A percentile compares a stretch with the other conserved stretches of the same genome.
Conservation (phyloP, 2,113 vertebrate species). For the Rhodinocichla rosea region DNA sequence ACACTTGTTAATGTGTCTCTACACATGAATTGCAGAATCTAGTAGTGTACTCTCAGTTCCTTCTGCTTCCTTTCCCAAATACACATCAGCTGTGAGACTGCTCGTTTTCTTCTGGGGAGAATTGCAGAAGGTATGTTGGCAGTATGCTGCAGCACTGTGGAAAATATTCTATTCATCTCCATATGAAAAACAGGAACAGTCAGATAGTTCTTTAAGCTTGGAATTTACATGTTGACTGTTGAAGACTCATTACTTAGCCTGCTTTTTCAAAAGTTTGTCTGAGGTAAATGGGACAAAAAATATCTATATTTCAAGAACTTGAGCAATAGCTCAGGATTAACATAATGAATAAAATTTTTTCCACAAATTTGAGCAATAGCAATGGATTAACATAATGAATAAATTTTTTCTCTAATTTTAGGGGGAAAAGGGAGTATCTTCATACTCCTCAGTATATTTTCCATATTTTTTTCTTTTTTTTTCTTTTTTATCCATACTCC, state of each 20-base stretch:
- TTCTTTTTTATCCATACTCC: neutral
- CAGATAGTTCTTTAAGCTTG: neutral
- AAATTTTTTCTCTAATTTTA: neutral
- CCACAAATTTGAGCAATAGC: neutral
- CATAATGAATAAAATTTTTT: neutral
- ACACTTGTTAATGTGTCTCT: neutral
- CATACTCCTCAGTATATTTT: neutral
- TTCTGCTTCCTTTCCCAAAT: neutral
- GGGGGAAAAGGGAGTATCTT: neutral
- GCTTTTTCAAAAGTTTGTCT: neutral
- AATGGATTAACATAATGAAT: neutral
- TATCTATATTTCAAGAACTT: neutral
- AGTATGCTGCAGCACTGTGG: neutral
- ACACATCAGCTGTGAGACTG: neutral
- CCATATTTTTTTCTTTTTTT: neutral
- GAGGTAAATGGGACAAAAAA: neutral
- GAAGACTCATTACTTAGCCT: neutral
- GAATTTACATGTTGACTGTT: neutral
- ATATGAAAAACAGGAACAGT: neutral
- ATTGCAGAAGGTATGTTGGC: neutral
- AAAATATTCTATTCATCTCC: neutral
- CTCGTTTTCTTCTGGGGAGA: neutral
- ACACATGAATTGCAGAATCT: neutral
- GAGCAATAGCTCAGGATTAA: neutral
- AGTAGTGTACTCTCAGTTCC: neutral